Evolutionary conservation across 2,888 invertebrate species (phyloP).

Genomic region (Diarsia brunnea): DNA sequence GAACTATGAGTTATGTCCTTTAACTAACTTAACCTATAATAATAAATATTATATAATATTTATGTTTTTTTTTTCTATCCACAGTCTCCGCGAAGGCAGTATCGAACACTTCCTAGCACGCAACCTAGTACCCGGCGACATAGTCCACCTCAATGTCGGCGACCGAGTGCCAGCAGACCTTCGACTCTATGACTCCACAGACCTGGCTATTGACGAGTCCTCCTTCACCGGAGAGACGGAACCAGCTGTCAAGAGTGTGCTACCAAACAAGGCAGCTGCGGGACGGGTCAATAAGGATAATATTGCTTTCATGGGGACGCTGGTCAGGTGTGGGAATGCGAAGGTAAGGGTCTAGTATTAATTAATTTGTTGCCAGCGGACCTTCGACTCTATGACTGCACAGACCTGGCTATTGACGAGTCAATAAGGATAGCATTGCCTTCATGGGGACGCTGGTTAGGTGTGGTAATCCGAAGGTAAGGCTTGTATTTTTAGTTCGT

Average conservation of each 20-base stretch:
- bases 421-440: too few relatives aligned
- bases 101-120: constrained; percentile 97
- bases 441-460: too few relatives aligned
- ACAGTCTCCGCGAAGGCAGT: constrained; percentile 96
- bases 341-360: constrained; percentile 91
- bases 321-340: constrained; percentile 98
- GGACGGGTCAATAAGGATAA: constrained; percentile 94
- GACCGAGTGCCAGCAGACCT: constrained; percentile 99
- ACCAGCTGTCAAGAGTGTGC: constrained; percentile 95
- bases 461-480: too few relatives aligned
- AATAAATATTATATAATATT: too few relatives aligned
- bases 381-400: not conserved
- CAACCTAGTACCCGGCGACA: constrained; percentile 99
- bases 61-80: constrained; percentile 63
- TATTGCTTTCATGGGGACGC: constrained; percentile 99
- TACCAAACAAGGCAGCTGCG: constrained; percentile 92
- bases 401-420: too few relatives aligned
- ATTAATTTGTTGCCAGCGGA: not conserved
- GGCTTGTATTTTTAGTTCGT: too few relatives aligned
- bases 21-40: too few relatives aligned
- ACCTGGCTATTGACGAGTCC: constrained; percentile 98
- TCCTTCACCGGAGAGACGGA: constrained; percentile 99
- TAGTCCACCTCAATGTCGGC: constrained; percentile 97
- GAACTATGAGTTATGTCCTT: too few relatives aligned
- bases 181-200: constrained; percentile 97